phyloP scores from a whole-genome alignment of 2,888 invertebrate species.

The Bellardia bayeri region DNA sequence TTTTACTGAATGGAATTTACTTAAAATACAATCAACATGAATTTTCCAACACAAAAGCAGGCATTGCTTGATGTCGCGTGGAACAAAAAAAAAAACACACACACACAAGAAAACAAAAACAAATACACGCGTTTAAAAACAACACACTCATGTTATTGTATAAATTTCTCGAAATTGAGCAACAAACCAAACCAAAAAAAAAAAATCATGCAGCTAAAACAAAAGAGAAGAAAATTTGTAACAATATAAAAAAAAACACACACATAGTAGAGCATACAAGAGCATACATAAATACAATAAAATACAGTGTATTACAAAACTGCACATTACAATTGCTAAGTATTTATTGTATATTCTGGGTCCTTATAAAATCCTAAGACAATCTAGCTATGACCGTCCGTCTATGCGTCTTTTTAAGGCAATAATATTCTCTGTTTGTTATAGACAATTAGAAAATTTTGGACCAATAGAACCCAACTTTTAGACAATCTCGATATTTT shows the following conservation, averaged over 20 bases:
- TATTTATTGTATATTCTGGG: too few species aligned
- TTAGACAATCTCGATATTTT: too few species aligned
- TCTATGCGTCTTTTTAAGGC: too few species aligned
- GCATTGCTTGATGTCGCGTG: constrained; percentile 11
- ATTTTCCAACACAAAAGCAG: constrained; percentile 17
- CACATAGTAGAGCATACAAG: background rate
- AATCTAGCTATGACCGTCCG: too few species aligned
- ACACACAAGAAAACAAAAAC: background rate
- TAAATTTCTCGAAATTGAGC: background rate
- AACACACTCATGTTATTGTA: background rate
- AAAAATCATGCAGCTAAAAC: background rate
- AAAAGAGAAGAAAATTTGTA: constrained; percentile 1
- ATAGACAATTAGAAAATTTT: too few species aligned
- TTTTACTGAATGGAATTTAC: constrained; percentile 6
- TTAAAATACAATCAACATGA: constrained; percentile 44
- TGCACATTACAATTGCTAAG: too few species aligned
- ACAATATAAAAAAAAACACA: background rate
- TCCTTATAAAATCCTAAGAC: too few species aligned
- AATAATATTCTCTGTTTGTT: too few species aligned
- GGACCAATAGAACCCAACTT: too few species aligned
- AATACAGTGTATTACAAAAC: too few species aligned
- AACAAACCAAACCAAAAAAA: background rate
- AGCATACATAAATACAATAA: background rate
- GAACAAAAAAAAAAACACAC: constrained; percentile 14
- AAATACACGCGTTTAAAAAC: background rate